A percentile compares a stretch with the other conserved stretches of the same genome.
phyloP scores from a whole-genome alignment of 1,140 invertebrate genomes.

The Zeugodacus cucurbitae region DNA sequence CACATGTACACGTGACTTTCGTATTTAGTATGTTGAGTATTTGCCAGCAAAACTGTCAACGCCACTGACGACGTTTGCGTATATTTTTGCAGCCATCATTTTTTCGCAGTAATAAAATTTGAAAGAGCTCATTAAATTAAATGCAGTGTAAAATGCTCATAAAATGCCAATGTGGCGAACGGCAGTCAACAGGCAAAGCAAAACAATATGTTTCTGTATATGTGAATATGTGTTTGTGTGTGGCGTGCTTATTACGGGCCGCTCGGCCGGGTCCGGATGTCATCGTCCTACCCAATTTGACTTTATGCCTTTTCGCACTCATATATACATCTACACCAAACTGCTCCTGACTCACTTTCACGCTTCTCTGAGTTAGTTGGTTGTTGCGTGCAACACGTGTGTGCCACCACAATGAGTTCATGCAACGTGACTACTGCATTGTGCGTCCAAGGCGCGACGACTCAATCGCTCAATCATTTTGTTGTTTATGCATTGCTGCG shows the following conservation, averaged over 20 bases:
- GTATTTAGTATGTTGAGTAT: not conserved
- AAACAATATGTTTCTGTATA: not conserved
- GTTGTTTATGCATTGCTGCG: not conserved
- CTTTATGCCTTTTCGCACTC: constrained; percentile 7
- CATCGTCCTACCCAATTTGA: not conserved
- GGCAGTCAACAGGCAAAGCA: not conserved
- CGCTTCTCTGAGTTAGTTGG: not conserved
- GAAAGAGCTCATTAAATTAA: constrained; percentile 49
- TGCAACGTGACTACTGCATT: constrained; percentile 10
- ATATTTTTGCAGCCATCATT: constrained; percentile 7
- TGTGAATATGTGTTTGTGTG: not conserved
- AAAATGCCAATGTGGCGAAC: constrained; percentile 43
- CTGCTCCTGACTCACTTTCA: not conserved
- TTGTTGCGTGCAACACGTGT: not conserved
- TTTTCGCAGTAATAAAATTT: constrained; percentile 41
- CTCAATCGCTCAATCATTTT: constrained; percentile 40
- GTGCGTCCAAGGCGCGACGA: not conserved
- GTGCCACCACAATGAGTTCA: not conserved
- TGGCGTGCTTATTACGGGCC: not conserved
- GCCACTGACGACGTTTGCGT: not conserved
- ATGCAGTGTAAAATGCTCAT: constrained; percentile 50
- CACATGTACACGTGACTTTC: not conserved
- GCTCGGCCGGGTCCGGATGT: not conserved
- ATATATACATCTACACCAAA: too few relatives aligned
- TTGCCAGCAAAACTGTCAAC: not conserved